Evolutionary conservation across 2,888 invertebrate genomes (phyloP), one percentile per base, ranked within the genome.

Genomic region (Ceraclea dissimilis): DNA sequence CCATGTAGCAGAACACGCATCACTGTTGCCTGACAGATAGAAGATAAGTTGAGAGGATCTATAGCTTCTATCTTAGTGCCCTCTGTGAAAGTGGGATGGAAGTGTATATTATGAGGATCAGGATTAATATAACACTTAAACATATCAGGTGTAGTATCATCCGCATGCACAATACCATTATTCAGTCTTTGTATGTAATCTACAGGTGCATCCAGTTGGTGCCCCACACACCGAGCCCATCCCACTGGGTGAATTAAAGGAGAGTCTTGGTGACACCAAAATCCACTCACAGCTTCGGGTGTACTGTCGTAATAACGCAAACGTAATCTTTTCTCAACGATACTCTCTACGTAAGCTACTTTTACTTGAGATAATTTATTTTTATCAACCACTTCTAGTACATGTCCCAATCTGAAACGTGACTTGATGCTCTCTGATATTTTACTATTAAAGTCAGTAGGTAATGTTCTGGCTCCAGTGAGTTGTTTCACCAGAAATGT

Each of bases 1-100:
- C 93, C 93, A 68, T 90, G 89, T 64, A 88, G 86, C 31, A 97
- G 73, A 53, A 96, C 94, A 73, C 90, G 89, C 86, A 91, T 93
- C 1, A 98, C 91, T 0, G 96, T 95, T 1, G 97, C 97, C 0
- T 93, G 95, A 70, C 94, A 94, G 57, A 98, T 92, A 0, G 93
- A 86, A 0, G 94, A 92, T 34, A 97, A 76, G 71, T 98, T 97
- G 2, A 98, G 76, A 0, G 98, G 98, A 77, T 99, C 98, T 57
- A 98, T 92, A 0, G 97, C 96, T 78, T 99, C 98, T 34, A 99
- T 75, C 71, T 96, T 96, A 92, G 94, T 93, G 46, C 95, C 94
- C 64, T 87, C 86, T 49, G 83, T 71, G 67, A 93, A 92, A 2
- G 81, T 69, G 2, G 81, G 75, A 21, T 53, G 39, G 22, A 56